A percentile compares a stretch with the other conserved stretches of the same genome.
Evolutionary conservation across 1,140 invertebrate species (phyloP).

Genomic region (Danaus melanippus): DNA sequence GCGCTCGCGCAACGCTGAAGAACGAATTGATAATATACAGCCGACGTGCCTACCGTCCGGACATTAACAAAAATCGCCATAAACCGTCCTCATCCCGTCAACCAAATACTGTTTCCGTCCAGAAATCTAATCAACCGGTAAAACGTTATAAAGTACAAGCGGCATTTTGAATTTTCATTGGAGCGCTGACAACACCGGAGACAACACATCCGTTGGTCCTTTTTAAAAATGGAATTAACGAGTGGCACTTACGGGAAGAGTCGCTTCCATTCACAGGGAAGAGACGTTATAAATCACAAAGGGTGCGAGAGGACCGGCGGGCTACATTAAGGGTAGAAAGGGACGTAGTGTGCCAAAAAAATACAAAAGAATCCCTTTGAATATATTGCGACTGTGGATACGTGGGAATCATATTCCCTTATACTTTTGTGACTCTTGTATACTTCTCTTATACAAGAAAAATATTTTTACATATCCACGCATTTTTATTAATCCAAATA

Average conservation of each 20-base stretch:
- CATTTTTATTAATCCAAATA: neutral
- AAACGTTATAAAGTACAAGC: constrained; percentile 39
- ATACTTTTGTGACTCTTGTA: neutral
- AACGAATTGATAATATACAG: constrained; percentile 26
- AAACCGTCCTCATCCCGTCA: constrained; percentile 44
- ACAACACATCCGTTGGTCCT: constrained; percentile 51
- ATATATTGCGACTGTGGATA: constrained; percentile 17
- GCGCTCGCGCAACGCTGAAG: constrained; percentile 50
- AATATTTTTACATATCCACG: neutral
- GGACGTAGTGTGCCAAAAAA: constrained; percentile 42
- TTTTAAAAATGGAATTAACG: constrained; percentile 58
- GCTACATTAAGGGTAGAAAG: constrained; percentile 28
- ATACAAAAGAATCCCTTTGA: constrained; percentile 33
- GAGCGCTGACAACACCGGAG: constrained; percentile 58
- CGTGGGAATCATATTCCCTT: constrained; percentile 8
- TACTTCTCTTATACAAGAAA: neutral
- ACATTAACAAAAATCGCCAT: constrained; percentile 46
- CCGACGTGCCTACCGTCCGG: constrained; percentile 28
- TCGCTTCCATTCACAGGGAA: constrained; percentile 26
- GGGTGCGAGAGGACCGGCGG: constrained; percentile 42
- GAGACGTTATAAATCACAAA: constrained; percentile 52
- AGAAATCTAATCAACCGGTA: constrained; percentile 39
- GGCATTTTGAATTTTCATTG: constrained; percentile 34
- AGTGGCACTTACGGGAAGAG: constrained; percentile 48
- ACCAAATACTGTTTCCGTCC: constrained; percentile 44